Base-by-base conservation (phyloP, 2,797 vertebrate genomes). In the Enteromius argenteus region DNA sequence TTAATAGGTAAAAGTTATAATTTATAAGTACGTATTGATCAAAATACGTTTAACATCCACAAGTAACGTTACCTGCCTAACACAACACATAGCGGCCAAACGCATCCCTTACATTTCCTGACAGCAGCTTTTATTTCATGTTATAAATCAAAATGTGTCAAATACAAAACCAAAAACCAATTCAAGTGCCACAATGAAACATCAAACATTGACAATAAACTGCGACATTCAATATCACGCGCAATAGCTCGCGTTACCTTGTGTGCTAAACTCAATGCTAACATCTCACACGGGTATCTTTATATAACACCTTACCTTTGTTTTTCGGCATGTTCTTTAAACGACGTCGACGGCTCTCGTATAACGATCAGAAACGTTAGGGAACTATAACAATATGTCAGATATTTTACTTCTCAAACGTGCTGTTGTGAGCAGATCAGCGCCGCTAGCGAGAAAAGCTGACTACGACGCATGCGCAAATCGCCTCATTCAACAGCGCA, bases 291-390 rank as follows among this genome's bases (percentile, higher is more conserved):
- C 11, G 60, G 37, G 8, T n/a, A 30, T 42, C 3, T 13, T 11
- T 35, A 51, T 35, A 68, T 46, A 3, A n/a, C 0, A 0, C 15
- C 90, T 88, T 86, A 95, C 95, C 95, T 95, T 95, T 96, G 90
- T 95, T 95, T 82, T 96, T 96, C 88, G 95, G 95, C 95, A 96
- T 96, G 80, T 94, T 95, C 87, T 88, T 84, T 90, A 87, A 80
- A 78, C 15, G 69, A 30, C 9, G n/a, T 37, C 62, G 46, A n/a
- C 21, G 7, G 1, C 79, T 62, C 7, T 60, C 2, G 21, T 32
- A 56, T 8, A 58, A 39, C 1, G 60, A 27, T 67, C 7, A 19
- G 46, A 76, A n/a, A 46, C 46, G 49, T 35, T 32, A 35, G 14
- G 1, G 2, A 14, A 6, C 46, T 79, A 60, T 35, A 68, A 69